Evolutionary conservation across 2,113 vertebrate species (phyloP).

Genomic region (Nyctereutes procyonoides): DNA sequence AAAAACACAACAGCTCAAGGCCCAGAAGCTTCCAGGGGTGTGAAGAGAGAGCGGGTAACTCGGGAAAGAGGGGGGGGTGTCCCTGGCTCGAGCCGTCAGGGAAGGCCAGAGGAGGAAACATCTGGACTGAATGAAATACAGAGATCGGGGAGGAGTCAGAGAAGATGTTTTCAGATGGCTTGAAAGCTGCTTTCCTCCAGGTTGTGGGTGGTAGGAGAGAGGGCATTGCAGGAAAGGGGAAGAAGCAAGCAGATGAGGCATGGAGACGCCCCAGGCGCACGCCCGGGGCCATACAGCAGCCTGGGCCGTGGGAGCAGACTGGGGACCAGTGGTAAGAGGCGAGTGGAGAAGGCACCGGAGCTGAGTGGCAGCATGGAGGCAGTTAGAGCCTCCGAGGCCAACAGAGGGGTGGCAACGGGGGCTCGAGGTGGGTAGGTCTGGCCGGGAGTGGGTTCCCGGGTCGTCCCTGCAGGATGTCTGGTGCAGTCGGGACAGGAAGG

Average conservation of each 20-base stretch:
- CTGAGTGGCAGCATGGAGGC: neutral
- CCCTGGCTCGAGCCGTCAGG: neutral
- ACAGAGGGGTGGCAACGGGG: neutral
- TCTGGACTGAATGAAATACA: neutral
- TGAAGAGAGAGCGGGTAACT: neutral
- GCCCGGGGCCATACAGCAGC: fast-evolving
- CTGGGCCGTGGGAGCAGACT: neutral
- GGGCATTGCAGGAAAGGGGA: neutral
- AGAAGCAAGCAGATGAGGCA: neutral
- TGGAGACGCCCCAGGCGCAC: too few relatives aligned
- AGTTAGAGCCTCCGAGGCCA: neutral
- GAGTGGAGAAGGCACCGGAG: neutral
- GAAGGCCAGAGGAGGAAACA: neutral
- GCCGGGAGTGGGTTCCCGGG: neutral
- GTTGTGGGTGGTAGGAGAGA: neutral
- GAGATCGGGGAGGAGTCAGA: neutral
- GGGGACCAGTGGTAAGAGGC: neutral
- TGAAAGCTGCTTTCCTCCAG: neutral
- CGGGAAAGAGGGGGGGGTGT: neutral
- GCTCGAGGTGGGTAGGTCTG: neutral
- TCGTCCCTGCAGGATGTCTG: neutral
- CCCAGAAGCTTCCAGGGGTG: neutral
- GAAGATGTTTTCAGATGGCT: neutral
- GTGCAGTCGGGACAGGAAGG: neutral
- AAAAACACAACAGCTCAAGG: neutral